Evolutionary conservation across 2,113 vertebrate genomes (phyloP), one percentile per base, ranked within the genome.

Genomic region (Sula dactylatra): DNA sequence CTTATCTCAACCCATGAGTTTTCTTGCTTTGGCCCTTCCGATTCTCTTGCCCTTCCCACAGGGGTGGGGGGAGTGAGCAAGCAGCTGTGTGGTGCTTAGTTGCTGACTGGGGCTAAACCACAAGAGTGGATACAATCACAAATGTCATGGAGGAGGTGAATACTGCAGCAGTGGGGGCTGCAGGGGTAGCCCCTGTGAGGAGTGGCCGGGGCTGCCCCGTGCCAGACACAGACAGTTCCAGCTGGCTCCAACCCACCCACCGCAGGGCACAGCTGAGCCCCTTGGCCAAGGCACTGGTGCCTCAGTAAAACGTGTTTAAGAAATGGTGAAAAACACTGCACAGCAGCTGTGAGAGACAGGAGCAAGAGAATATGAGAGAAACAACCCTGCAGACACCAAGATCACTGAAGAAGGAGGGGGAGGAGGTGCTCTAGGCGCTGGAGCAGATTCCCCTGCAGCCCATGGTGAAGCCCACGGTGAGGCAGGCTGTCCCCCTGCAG

Each of bases 241-340:
- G 49, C 6, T 4, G 0, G 10, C 12, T 84, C n/a, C 49, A 16
- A 0, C 3, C 4, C 2, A 70, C 5, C 11, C 26, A 18, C 4
- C 1, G 0, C 16, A 52, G 32, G 34, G 25, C 25, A 36, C 2
- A 0, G 50, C 21, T 54, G 31, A 16, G 22, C 44, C 10, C n/a
- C 3, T 1, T 25, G 55, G 29, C 4, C 32, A 47, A 61, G 50
- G 3, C 16, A 26, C 7, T 32, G 9, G 8, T 9, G 2, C 14
- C 26, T 54, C 4, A 0, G 11, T 10, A n/a, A n/a, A 54, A 36
- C 5, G 4, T 14, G 7, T 36, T 83, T 54, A 31, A 29, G 7
- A 65, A 83, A 54, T 20, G 11, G 9, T 67, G 10, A 45, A 58
- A 76, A 72, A 34, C 8, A 1, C 34, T 42, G 17, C 24, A 38